A percentile compares a stretch with the other conserved stretches of the same genome.
Evolutionary conservation across 2,888 invertebrate species (phyloP).

Genomic region (Onchidella celtica): DNA sequence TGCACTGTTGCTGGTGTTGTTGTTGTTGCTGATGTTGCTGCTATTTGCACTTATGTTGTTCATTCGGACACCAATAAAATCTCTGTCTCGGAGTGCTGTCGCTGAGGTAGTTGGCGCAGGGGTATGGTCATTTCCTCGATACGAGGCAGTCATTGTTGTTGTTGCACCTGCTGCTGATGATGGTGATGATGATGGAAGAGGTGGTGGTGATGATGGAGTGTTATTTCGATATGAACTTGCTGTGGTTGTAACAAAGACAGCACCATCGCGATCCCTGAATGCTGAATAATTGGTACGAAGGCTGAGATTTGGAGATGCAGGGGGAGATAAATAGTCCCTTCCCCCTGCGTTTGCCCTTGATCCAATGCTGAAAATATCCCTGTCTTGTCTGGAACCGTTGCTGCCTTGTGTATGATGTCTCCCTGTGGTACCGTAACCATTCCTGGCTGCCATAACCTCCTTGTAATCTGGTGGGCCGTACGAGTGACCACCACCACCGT

Average conservation of each 20-base stretch:
- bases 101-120: constrained; percentile 6
- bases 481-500: not conserved
- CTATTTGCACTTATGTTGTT: constrained; percentile 5
- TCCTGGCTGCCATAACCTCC: constrained; percentile 41
- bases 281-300: constrained; percentile 30
- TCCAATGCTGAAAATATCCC: constrained; percentile 36
- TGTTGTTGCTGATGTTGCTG: constrained; percentile 8
- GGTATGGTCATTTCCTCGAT: constrained; percentile 12
- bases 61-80: constrained; percentile 36
- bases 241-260: not conserved
- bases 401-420: constrained; percentile 2
- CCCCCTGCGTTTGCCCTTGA: constrained; percentile 29
- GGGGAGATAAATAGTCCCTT: constrained; percentile 34
- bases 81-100: constrained; percentile 46
- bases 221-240: not conserved
- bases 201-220: constrained; percentile 16
- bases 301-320: constrained; percentile 44
- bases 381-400: constrained; percentile 9
- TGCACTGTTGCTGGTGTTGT: constrained; percentile 22
- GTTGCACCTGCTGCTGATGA: not conserved
- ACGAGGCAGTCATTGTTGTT: not conserved
- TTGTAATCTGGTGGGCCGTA: constrained; percentile 27
- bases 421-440: constrained; percentile 26
- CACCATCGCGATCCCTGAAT: constrained; percentile 32
- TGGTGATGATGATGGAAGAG: too few species aligned